A percentile compares a stretch with the other conserved stretches of the same genome.
phyloP scores from a whole-genome alignment of 2,113 vertebrate species.

The Hipposideros armiger region DNA sequence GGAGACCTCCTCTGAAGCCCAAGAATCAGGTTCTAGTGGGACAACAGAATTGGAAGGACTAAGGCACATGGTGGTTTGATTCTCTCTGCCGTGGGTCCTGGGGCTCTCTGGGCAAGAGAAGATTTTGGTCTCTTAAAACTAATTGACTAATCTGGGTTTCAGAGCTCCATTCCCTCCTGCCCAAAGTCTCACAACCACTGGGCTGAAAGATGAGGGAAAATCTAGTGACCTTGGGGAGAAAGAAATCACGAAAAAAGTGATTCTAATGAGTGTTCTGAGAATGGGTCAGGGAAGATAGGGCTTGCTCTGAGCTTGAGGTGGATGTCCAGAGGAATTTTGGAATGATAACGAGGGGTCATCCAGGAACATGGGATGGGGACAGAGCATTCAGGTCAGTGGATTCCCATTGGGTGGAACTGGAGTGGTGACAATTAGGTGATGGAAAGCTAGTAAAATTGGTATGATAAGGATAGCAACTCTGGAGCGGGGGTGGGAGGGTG shows the following conservation, averaged over 20 bases:
- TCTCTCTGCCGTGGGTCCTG: not conserved
- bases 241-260: not conserved
- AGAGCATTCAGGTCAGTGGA: not conserved
- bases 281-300: not conserved
- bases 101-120: not conserved
- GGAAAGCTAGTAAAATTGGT: slow-evolving; percentile 18
- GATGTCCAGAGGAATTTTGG: not conserved
- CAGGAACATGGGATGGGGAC: slow-evolving; percentile 48
- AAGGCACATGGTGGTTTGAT: not conserved
- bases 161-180: not conserved
- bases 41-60: not conserved
- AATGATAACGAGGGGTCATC: slow-evolving; percentile 42
- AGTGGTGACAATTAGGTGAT: slow-evolving; percentile 39
- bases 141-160: not conserved
- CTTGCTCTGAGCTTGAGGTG: not conserved
- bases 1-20: not conserved
- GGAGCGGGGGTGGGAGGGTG: not conserved
- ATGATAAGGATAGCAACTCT: not conserved
- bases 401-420: slow-evolving; percentile 32
- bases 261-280: not conserved
- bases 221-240: slow-evolving; percentile 65
- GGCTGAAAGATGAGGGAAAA: slow-evolving; percentile 19
- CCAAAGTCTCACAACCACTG: not conserved
- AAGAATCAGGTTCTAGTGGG: not conserved
- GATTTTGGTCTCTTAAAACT: not conserved